phyloP scores from a whole-genome alignment of 2,888 invertebrate genomes.

The Drosophila lutescens region DNA sequence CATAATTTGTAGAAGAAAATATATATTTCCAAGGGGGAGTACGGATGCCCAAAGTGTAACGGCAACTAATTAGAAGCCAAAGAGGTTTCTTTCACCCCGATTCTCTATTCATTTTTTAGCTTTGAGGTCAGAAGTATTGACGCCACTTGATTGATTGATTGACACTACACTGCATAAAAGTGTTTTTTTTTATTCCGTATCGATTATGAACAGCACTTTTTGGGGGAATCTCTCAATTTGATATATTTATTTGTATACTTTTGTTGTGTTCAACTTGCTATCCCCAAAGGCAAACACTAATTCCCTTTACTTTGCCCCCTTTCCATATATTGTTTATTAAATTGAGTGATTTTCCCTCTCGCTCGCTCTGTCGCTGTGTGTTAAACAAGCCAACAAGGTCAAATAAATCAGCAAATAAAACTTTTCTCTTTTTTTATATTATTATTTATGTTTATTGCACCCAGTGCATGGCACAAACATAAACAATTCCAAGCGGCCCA shows the following conservation, averaged over 20 bases:
- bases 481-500: slow-evolving; percentile 5
- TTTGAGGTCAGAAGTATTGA: slow-evolving; percentile 74
- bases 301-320: slow-evolving; percentile 1
- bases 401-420: slow-evolving; percentile 64
- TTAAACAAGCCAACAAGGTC: slow-evolving; percentile 71
- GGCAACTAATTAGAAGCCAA: slow-evolving; percentile 66
- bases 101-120: slow-evolving; percentile 27
- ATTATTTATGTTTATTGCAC: slow-evolving; percentile 36
- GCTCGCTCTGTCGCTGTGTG: slow-evolving; percentile 5
- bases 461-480: slow-evolving; percentile 19
- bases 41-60: slow-evolving; percentile 15
- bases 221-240: slow-evolving; percentile 6
- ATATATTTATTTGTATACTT: slow-evolving; percentile 23
- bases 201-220: neutral
- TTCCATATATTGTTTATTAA: slow-evolving; percentile 20
- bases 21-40: slow-evolving; percentile 1
- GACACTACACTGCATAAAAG: slow-evolving; percentile 12
- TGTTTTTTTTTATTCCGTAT: slow-evolving; percentile 7
- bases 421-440: slow-evolving; percentile 37
- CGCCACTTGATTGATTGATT: slow-evolving; percentile 75
- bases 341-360: slow-evolving; percentile 18
- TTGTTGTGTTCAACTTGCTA: slow-evolving; percentile 4
- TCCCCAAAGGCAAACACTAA: slow-evolving; percentile 21
- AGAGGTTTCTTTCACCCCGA: slow-evolving; percentile 41
- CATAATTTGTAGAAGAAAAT: slow-evolving; percentile 57